These are phyloP conservation scores for Scortum barcoo DNA, from an alignment of 2,113 vertebrate genomes.

Conservation along the genomic window DNA sequence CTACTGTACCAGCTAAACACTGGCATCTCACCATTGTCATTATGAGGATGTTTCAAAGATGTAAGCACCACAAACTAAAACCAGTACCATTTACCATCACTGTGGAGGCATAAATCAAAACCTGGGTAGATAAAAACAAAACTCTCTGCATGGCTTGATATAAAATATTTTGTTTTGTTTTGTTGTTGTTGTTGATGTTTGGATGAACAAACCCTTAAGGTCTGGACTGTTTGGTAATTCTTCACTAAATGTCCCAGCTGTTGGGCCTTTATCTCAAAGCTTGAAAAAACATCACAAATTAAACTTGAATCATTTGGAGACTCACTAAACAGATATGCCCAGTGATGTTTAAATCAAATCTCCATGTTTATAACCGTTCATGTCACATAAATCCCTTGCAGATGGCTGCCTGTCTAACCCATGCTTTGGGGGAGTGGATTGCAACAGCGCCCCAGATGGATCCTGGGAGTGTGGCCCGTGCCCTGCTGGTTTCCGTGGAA, in stretches of 20 bases:
- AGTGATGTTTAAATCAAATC: background rate
- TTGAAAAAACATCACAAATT: constrained; percentile 15
- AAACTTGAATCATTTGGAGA: background rate
- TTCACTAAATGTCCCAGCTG: background rate
- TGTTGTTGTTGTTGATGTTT: too few species aligned
- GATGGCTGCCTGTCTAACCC: constrained; percentile 98
- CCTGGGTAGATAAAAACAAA: background rate
- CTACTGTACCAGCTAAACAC: background rate
- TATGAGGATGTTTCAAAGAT: background rate
- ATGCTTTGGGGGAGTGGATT: constrained; percentile 93
- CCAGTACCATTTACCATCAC: background rate
- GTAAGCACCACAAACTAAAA: background rate
- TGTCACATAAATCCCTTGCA: constrained; percentile 67
- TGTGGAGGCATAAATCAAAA: background rate
- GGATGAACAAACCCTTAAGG: background rate
- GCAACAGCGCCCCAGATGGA: constrained; percentile 93
- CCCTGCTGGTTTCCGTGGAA: constrained; percentile 92
- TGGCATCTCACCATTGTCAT: background rate
- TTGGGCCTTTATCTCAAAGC: constrained; percentile 1
- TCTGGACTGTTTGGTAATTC: too few species aligned
- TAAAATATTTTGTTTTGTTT: background rate
- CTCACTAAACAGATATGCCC: background rate
- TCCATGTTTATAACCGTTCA: constrained; percentile 22
- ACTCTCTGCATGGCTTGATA: background rate
- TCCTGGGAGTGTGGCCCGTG: constrained; percentile 97